Evolutionary conservation across 2,888 invertebrate species (phyloP).

Genomic region (Drosophila mulleri): DNA sequence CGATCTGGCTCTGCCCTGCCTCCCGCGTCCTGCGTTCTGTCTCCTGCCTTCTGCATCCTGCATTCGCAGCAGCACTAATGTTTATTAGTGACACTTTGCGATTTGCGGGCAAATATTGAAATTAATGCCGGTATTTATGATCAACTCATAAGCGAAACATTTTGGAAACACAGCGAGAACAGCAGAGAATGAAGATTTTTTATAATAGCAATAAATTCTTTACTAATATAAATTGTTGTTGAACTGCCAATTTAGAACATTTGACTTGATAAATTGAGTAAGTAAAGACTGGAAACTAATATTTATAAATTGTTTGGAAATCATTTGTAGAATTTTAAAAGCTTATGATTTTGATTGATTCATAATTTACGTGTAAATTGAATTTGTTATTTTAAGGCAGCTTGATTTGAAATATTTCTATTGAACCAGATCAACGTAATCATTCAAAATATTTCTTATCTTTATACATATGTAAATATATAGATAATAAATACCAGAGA

Average conservation of each 20-base stretch:
- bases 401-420: no score
- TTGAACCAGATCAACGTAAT: no score
- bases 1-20: constrained; percentile 1
- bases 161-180: neutral
- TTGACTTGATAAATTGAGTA: no score
- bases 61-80: constrained; percentile 53
- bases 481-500: no score
- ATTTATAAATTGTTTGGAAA: no score
- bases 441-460: no score
- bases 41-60: neutral
- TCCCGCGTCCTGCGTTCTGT: neutral
- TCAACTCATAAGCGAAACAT: neutral
- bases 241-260: neutral
- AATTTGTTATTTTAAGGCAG: no score
- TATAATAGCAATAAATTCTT: neutral
- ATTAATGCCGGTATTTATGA: constrained; percentile 25
- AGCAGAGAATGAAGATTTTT: neutral
- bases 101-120: constrained; percentile 46
- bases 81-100: constrained; percentile 69
- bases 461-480: no score
- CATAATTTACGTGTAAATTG: no score
- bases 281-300: no score
- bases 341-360: no score
- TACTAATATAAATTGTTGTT: neutral
- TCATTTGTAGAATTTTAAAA: no score